Base-by-base conservation (phyloP, 2,113 vertebrate species). In the Excalfactoria chinensis region DNA sequence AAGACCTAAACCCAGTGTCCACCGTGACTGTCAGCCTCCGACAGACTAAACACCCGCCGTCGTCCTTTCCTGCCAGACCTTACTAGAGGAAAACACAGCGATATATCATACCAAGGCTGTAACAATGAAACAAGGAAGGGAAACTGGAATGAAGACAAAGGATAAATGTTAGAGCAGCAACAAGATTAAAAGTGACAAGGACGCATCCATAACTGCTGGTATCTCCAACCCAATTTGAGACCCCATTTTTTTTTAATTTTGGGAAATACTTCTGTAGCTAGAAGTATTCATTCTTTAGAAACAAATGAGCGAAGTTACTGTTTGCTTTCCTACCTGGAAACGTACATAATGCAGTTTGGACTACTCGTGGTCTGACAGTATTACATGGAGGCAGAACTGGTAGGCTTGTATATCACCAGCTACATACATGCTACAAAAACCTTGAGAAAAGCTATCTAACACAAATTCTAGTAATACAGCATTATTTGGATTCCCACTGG, bases 1-100 rank as follows among this genome's bases (percentile, higher is more conserved):
- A 96, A 96, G 98, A 96, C 97, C 98, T 98, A 99, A 98, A 99
- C 98, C 98, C 98, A 99, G 98, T 98, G 98, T 98, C 98, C 98
- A 69, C 98, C 98, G 86, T 98, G 98, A 97, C 98, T 98, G 97
- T 98, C 98, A 97, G 98, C 98, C 97, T 98, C 98, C 95, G 98
- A 98, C 96, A 98, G 98, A 98, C 98, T 98, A 97, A 98, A 98
- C 96, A 98, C 98, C 94, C 98, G 98, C 97, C 98, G 98, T 96
- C 98, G 98, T 98, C 98, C 98, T 98, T 98, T 98, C 98, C 98
- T 98, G 98, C 97, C 98, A 98, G 97, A 98, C 97, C 98, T 98
- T 96, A 98, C 98, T 99, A 98, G 98, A 98, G 98, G 97, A 93
- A 98, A 98, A 98, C 98, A 98, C 97, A 98, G 97, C 44, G 95